A percentile compares a stretch with the other conserved stretches of the same genome.
Evolutionary conservation across 2,113 vertebrate genomes (phyloP).

Genomic region (Eurypyga helias): DNA sequence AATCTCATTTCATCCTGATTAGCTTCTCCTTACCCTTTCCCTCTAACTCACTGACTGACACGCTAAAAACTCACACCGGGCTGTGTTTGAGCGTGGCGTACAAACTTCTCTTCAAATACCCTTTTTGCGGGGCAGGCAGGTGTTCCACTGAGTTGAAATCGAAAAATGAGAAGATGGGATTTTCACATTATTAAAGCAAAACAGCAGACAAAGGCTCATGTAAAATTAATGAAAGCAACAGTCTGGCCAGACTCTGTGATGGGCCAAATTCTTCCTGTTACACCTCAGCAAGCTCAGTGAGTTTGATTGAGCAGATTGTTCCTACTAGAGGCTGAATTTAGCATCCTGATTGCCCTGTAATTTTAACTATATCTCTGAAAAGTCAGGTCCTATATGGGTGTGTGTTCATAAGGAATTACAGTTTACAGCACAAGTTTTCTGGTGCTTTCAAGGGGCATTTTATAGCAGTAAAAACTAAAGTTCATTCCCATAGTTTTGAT

Average conservation of each 20-base stretch:
- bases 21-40: conserved; percentile 94
- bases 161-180: background rate
- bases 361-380: conserved; percentile 10
- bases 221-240: conserved; percentile 15
- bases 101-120: conserved; percentile 84
- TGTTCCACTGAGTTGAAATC: conserved; percentile 47
- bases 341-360: background rate
- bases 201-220: background rate
- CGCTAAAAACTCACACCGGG: conserved; percentile 85
- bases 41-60: conserved; percentile 95
- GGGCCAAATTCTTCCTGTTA: conserved; percentile 20
- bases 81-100: conserved; percentile 71
- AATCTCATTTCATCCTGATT: conserved; percentile 99
- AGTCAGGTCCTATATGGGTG: background rate
- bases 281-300: background rate
- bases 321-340: background rate
- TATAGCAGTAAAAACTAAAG: accelerated
- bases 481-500: background rate
- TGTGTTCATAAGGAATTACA: background rate
- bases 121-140: conserved; percentile 58
- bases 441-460: background rate
- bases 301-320: background rate
- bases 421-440: background rate
- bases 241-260: background rate
- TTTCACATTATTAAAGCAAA: conserved; percentile 43